Percentiles rank a stretch among this genome's conserved stretches.
These are phyloP conservation scores for Phylloscopus collybita DNA, from an alignment of 2,797 vertebrate species.

Conservation along the genomic window DNA sequence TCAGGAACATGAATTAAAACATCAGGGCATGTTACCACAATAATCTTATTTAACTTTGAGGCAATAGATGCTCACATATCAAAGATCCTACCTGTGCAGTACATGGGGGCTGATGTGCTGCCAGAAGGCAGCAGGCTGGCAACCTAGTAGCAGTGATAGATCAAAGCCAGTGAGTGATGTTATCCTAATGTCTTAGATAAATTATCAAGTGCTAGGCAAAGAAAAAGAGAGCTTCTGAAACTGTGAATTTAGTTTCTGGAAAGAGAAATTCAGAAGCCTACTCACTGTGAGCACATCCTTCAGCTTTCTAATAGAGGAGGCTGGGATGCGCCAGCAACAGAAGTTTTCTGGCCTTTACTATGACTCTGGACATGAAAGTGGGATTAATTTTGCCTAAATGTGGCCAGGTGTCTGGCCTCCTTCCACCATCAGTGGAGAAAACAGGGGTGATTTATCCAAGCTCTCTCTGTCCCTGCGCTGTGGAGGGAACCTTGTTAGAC, in stretches of 20 bases:
- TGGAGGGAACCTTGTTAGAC: background rate
- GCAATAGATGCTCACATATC: background rate
- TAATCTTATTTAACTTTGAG: background rate
- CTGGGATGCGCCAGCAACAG: background rate
- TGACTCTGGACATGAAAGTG: background rate
- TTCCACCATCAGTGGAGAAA: background rate
- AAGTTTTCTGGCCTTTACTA: background rate
- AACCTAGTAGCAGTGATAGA: background rate
- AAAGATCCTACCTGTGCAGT: background rate
- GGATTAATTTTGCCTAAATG: background rate
- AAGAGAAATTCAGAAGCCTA: background rate
- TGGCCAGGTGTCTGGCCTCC: background rate
- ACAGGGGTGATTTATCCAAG: background rate
- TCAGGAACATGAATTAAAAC: background rate
- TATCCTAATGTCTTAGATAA: background rate
- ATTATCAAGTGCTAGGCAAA: background rate
- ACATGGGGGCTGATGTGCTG: background rate
- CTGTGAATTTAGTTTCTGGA: background rate
- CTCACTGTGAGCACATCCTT: background rate
- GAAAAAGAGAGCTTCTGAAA: background rate
- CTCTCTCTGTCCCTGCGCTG: background rate
- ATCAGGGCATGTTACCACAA: background rate
- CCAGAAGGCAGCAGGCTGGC: background rate
- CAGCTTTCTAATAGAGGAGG: background rate
- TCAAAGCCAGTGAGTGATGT: background rate